Base-by-base conservation (phyloP, 1,140 invertebrate genomes). In the Drosophila oshimai region DNA sequence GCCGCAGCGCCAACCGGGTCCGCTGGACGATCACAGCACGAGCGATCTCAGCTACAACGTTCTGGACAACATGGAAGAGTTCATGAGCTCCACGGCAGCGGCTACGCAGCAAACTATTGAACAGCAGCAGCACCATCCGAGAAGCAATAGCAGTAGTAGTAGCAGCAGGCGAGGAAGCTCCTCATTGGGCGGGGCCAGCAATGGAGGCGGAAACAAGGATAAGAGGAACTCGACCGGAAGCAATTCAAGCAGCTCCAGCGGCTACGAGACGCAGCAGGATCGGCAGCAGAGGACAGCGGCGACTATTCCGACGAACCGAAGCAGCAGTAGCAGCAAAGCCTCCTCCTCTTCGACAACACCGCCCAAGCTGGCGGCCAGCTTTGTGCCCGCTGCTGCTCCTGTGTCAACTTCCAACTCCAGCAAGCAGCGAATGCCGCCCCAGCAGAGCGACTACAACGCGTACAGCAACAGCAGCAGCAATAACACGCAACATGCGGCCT, bases 41-140 rank as follows among this genome's bases (percentile, higher is more conserved):
- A 73, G 64, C 42, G 89, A 90, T 50, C 58, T 90, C 49, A 90
- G 77, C 37, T 90, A 90, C 51, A 90, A 81, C 70, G 80, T 90
- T 50, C 68, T 90, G 44, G 84, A 90, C 20, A 90, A 90, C 61
- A 75, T 89, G 41, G 89, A 80, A 28, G 80, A 90, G 33, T 90
- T 90, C 37, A 87, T 89, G 41, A 80, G 67, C 44, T 45, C 80
- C 18, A 51, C 74, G 44, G 45, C 74, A 36, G 31, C 55, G 26
- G 31, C 74, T 24, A 62, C 58, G 10, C 58, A 62, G 37, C 53
- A 51, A 33, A 6, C 37, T 15, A 34, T 24, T 4, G 54, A 60
- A 2, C 57, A 74, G 10, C 49, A 68, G 7, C 65, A 75, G 17
- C 41, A 72, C 33, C 50, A 76, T 57, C 49, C 47, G 42, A 44